Percentiles rank a stretch among this genome's conserved stretches.
phyloP scores from a whole-genome alignment of 2,888 invertebrate genomes.

The Netelia fuscicornis region DNA sequence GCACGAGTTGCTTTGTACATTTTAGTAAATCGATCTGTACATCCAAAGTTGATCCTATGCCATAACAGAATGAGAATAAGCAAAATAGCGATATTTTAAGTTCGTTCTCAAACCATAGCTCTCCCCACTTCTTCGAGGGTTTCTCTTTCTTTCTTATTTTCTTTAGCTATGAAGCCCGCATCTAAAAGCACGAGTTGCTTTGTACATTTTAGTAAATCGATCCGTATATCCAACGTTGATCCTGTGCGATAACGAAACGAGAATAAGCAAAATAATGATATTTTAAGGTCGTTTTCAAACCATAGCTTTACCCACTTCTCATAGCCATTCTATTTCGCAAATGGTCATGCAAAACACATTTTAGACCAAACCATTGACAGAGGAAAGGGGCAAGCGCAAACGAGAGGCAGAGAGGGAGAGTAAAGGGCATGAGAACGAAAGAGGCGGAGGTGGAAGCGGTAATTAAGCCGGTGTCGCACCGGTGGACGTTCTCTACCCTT shows the following conservation, averaged over 20 bases:
- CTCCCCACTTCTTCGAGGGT: background rate
- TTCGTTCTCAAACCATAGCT: conserved; percentile 50
- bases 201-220: no score
- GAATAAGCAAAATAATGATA: no score
- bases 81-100: conserved; percentile 54
- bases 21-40: background rate
- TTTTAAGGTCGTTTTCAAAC: no score
- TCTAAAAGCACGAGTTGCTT: no score
- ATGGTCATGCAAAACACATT: conserved; percentile 40
- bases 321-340: conserved; percentile 51
- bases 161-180: no score
- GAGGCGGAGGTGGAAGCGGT: conserved; percentile 59
- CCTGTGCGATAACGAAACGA: no score
- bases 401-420: conserved; percentile 23
- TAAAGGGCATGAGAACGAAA: conserved; percentile 35
- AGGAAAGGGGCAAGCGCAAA: conserved; percentile 3
- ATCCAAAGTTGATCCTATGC: background rate
- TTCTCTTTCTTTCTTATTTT: no score
- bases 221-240: no score
- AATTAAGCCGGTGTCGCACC: conserved; percentile 70
- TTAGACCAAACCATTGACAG: background rate
- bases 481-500: conserved; percentile 49
- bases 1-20: background rate
- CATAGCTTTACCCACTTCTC: background rate
- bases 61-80: conserved; percentile 9